Base-by-base conservation (phyloP, 2,797 vertebrate genomes). In the Poecile montanus region DNA sequence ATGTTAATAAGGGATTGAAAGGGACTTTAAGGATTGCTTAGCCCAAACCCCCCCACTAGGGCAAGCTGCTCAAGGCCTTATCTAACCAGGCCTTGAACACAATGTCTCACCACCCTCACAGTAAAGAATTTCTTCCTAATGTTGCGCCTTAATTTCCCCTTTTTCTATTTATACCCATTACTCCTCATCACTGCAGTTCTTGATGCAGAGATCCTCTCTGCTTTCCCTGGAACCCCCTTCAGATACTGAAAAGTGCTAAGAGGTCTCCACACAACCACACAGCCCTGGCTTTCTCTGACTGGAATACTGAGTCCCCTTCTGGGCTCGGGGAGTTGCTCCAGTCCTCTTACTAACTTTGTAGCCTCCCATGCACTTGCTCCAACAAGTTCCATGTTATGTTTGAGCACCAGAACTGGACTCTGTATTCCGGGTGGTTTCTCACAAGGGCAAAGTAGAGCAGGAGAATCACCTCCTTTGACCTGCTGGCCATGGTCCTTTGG, bases 321-420 rank as follows among this genome's bases (percentile, higher is more conserved):
- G 34, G 30, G n/a, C 11, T 11, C 21, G 5, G 20, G 11, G 7
- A 62, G 9, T 14, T 77, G 3, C 7, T 68, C 20, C 40, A 53
- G 16, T 4, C 10, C 23, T 47, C n/a, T 61, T 29, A 8, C 3
- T 10, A 25, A 7, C 29, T 53, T 40, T 1, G 1, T 34, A 23
- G 10, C 9, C 9, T 38, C 38, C 16, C 23, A 15, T 45, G 27
- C 3, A 16, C 25, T 68, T 47, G 9, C 13, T 54, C 16, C n/a
- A 54, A 15, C 14, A 60, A 47, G 23, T 47, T 53, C 63, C 20
- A 17, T 5, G 7, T 17, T 38, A 38, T 38, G 38, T 38, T 38
- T 38, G 38, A 38, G 38, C 38, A 38, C 38, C 38, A 38, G 38
- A 38, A 34, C 20, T 34, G 60, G 20, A 47, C 56, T 70, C 29